Conservation (phyloP, 2,797 vertebrate species). For the Ciconia nigra region DNA sequence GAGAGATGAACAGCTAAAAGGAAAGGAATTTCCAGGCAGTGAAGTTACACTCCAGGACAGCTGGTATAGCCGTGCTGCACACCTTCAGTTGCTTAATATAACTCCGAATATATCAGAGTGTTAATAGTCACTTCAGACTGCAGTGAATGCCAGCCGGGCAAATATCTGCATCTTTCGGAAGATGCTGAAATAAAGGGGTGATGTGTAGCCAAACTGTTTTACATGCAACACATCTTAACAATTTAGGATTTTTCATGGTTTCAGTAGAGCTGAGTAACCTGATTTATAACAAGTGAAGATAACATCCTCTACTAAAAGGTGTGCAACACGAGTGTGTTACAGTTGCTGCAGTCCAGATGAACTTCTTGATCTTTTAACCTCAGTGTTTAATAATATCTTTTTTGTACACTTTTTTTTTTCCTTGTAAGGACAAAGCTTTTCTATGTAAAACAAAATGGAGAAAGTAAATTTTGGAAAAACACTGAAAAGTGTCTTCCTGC, state of each 20-base stretch:
- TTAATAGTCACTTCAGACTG: neutral
- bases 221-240: neutral
- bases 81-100: neutral
- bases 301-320: neutral
- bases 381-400: neutral
- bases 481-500: neutral
- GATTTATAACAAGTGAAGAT: neutral
- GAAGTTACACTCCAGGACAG: neutral
- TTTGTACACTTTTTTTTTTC: neutral
- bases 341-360: neutral
- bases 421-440: neutral
- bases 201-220: neutral
- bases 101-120: neutral
- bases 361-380: neutral
- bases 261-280: neutral
- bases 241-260: neutral
- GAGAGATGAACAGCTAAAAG: neutral
- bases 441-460: neutral
- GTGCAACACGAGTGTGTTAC: neutral
- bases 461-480: neutral
- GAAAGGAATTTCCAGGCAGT: neutral
- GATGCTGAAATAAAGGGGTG: neutral
- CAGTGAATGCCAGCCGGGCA: fast-evolving
- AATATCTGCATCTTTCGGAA: neutral
- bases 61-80: neutral